Evolutionary conservation across 2,113 vertebrate genomes (phyloP).

Genomic region (Echinops telfairi): DNA sequence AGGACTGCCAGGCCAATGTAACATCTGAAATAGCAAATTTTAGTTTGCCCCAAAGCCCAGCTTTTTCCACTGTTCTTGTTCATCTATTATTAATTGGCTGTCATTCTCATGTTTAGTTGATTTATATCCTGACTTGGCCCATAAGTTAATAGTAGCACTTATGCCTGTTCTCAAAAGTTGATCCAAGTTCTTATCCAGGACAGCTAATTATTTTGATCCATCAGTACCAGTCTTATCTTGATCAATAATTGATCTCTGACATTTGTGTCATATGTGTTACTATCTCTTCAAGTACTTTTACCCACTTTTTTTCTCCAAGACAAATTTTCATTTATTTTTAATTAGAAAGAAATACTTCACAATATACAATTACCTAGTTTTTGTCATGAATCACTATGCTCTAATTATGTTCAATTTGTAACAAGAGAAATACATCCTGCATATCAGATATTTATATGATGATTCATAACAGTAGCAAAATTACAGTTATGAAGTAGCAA

Average conservation of each 20-base stretch:
- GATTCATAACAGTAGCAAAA: too few species aligned
- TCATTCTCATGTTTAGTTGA: neutral
- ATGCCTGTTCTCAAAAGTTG: constrained; percentile 32
- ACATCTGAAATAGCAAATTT: constrained; percentile 9
- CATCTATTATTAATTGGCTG: neutral
- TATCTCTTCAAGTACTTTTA: neutral
- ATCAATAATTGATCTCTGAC: neutral
- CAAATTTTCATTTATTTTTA: too few species aligned
- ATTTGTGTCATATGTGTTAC: constrained; percentile 13
- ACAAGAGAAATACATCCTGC: too few species aligned
- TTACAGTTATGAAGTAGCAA: too few species aligned
- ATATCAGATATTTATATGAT: too few species aligned
- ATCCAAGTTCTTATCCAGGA: constrained; percentile 30
- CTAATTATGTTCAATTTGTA: too few species aligned
- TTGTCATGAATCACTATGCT: too few species aligned
- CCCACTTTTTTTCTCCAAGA: too few species aligned
- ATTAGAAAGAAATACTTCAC: too few species aligned
- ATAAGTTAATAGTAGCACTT: constrained; percentile 1
- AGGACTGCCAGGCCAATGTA: neutral
- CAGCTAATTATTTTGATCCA: constrained; percentile 6
- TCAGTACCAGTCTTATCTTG: constrained; percentile 38
- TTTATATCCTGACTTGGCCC: neutral
- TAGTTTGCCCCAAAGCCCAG: neutral
- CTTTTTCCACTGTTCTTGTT: neutral
- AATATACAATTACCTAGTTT: too few species aligned